Conservation (phyloP, 2,888 invertebrate species). For the Chymomyza procnemis region DNA sequence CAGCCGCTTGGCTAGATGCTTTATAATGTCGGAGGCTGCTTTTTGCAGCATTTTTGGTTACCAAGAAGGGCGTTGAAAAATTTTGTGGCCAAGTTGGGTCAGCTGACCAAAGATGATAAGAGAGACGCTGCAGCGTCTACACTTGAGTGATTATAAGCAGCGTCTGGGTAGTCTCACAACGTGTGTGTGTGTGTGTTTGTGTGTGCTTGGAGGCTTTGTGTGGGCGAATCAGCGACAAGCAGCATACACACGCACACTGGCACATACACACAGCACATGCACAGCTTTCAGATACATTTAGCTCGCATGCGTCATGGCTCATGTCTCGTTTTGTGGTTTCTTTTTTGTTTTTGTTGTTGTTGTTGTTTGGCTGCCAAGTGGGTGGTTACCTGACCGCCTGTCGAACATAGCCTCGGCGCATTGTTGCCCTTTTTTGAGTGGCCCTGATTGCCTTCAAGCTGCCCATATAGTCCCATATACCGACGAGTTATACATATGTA, state of each 20-base stretch:
- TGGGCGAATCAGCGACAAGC: conserved; percentile 54
- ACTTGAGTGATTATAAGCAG: conserved; percentile 24
- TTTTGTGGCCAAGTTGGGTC: conserved; percentile 36
- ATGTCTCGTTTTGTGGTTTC: conserved; percentile 13
- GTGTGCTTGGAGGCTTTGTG: conserved; percentile 21
- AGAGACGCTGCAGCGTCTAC: conserved; percentile 5
- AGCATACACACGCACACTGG: background rate
- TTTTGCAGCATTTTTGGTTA: background rate
- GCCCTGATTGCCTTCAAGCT: conserved; percentile 34
- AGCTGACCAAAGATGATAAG: conserved; percentile 41
- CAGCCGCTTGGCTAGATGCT: background rate
- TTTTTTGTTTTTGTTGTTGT: conserved; percentile 8
- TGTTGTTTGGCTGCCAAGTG: conserved; percentile 37
- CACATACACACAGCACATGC: background rate
- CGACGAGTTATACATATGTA: background rate
- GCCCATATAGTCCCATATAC: background rate
- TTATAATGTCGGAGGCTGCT: background rate
- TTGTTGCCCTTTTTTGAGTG: conserved; percentile 43
- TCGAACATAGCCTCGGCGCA: conserved; percentile 7
- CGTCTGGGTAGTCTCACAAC: background rate
- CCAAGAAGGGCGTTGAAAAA: background rate
- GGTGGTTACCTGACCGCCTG: conserved; percentile 48
- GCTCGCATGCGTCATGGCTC: conserved; percentile 51
- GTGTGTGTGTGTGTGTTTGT: conserved; percentile 8
- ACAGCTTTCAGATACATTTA: conserved; percentile 9